These are phyloP conservation scores for Microchirus variegatus DNA, from an alignment of 2,797 vertebrate genomes.

Conservation along the genomic window DNA sequence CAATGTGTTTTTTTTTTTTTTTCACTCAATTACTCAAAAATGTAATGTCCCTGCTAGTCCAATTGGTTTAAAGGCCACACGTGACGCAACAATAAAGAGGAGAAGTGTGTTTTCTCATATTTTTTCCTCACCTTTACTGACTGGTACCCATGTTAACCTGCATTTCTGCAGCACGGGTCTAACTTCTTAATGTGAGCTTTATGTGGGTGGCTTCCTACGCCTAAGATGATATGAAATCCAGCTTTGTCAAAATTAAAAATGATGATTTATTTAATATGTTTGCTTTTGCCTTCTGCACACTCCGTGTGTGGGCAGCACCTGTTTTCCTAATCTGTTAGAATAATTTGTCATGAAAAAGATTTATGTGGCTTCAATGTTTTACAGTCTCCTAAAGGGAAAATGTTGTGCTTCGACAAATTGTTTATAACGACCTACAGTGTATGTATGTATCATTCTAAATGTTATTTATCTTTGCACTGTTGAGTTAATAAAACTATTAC, in stretches of 20 bases:
- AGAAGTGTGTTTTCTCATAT: not conserved
- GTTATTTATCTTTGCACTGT: not conserved
- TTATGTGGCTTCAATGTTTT: slow-evolving; percentile 24
- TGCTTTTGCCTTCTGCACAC: slow-evolving; percentile 43
- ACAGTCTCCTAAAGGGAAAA: slow-evolving; percentile 5
- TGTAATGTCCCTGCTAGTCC: slow-evolving; percentile 12
- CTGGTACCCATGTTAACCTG: no score
- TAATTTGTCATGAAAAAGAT: slow-evolving; percentile 17
- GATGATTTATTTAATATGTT: slow-evolving; percentile 45
- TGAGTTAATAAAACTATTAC: slow-evolving; percentile 26
- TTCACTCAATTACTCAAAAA: not conserved
- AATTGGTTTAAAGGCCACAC: slow-evolving; percentile 12
- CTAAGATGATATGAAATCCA: slow-evolving; percentile 49
- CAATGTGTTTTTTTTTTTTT: no score
- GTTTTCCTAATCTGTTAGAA: slow-evolving; percentile 28
- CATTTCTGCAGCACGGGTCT: not conserved
- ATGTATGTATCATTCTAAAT: slow-evolving; percentile 13
- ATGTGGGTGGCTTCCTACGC: slow-evolving; percentile 56
- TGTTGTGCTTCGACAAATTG: slow-evolving; percentile 22
- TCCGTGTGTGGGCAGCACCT: slow-evolving; percentile 41
- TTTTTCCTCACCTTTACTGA: no score
- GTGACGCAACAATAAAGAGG: slow-evolving; percentile 14
- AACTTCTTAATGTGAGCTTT: slow-evolving; percentile 22
- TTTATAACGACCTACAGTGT: slow-evolving; percentile 5
- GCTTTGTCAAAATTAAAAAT: slow-evolving; percentile 68